These are phyloP conservation scores for Pseudomyrmex sp. DNA, from an alignment of 1,140 invertebrate genomes.

Conservation along the genomic window DNA sequence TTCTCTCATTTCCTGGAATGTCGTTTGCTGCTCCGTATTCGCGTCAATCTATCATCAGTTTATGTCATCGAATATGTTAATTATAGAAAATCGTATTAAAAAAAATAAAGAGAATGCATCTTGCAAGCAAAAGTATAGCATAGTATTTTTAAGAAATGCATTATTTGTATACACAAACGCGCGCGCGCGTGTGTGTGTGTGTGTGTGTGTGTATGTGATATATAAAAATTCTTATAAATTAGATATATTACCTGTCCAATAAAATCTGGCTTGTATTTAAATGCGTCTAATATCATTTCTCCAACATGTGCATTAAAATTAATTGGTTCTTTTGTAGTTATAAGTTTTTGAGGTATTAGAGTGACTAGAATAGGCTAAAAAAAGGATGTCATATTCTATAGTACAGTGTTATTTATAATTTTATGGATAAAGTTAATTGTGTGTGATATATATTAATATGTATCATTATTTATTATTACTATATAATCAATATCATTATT, in stretches of 20 bases:
- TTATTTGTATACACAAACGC: neutral
- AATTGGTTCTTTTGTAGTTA: neutral
- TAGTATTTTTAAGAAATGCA: neutral
- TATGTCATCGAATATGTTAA: no score
- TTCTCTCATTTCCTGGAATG: conserved; percentile 9
- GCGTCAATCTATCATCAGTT: conserved; percentile 2
- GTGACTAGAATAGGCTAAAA: no score
- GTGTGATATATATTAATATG: no score
- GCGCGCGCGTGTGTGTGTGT: neutral
- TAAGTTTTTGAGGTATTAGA: neutral
- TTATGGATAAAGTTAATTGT: no score
- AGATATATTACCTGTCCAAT: conserved; percentile 26
- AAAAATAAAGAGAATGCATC: no score
- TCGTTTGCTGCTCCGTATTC: neutral
- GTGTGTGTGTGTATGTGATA: neutral
- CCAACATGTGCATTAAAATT: neutral
- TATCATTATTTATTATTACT: no score
- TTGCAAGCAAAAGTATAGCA: neutral
- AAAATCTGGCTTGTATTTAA: neutral
- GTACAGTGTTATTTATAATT: no score
- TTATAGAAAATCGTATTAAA: no score
- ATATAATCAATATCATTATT: no score
- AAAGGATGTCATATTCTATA: no score
- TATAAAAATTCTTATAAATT: neutral
- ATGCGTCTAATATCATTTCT: neutral